Evolutionary conservation across 2,113 vertebrate genomes (phyloP).

Genomic region (Trogon melanurus): DNA sequence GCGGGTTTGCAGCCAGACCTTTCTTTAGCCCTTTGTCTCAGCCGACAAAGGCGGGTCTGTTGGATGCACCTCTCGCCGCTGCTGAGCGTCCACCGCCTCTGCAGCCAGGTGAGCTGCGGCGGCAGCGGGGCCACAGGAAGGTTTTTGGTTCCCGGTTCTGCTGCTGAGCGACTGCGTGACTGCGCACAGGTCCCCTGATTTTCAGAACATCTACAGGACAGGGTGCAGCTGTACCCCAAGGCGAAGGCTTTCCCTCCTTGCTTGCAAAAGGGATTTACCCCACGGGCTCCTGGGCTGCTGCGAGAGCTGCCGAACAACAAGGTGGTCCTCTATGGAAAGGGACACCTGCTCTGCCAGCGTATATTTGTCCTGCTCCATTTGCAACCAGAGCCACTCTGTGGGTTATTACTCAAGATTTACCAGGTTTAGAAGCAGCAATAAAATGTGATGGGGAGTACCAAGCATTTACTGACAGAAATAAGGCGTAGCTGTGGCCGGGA

Average conservation of each 20-base stretch:
- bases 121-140: background rate
- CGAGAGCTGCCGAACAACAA: background rate
- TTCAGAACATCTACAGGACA: background rate
- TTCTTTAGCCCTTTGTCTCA: conserved; percentile 63
- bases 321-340: background rate
- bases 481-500: background rate
- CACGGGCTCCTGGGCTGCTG: background rate
- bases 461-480: background rate
- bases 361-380: background rate
- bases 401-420: background rate
- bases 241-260: background rate
- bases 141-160: background rate
- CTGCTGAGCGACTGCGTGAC: background rate
- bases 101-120: conserved; percentile 35
- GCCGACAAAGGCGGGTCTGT: conserved; percentile 59
- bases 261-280: background rate
- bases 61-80: background rate
- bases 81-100: background rate
- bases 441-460: background rate
- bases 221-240: background rate
- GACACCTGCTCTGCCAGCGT: background rate
- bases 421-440: background rate
- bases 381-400: background rate
- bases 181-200: background rate
- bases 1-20: conserved; percentile 13